Evolutionary conservation across 2,888 invertebrate species (phyloP).

Genomic region (Papilio gigon): DNA sequence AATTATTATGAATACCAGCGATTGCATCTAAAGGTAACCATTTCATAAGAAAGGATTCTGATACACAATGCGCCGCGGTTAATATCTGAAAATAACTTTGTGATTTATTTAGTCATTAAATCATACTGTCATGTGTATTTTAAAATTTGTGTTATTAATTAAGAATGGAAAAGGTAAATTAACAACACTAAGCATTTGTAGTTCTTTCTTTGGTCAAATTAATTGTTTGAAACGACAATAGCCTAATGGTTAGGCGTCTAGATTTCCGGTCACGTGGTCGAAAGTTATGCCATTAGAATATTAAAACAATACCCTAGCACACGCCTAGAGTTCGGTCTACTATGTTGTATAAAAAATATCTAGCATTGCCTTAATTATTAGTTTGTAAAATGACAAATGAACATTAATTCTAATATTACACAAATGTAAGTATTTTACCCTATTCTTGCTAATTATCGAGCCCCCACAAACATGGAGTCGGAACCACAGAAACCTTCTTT

Average conservation of each 20-base stretch:
- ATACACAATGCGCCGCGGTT: conserved; percentile 75
- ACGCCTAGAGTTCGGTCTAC: no score
- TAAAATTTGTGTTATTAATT: not conserved
- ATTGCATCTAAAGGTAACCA: conserved; percentile 72
- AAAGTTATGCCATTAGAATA: no score
- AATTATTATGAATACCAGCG: conserved; percentile 72
- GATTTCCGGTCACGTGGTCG: no score
- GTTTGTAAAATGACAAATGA: no score
- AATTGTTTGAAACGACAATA: no score
- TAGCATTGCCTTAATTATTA: not conserved
- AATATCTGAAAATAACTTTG: conserved; percentile 57
- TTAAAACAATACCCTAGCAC: no score
- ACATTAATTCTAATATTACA: no score
- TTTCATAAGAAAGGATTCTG: conserved; percentile 62
- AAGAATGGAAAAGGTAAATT: not conserved
- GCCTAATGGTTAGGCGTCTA: no score
- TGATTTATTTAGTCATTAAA: not conserved
- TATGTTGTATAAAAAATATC: no score
- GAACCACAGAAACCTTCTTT: conserved; percentile 65
- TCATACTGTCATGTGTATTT: not conserved
- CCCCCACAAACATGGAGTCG: conserved; percentile 73
- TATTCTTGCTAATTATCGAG: conserved; percentile 51
- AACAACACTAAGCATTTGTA: no score
- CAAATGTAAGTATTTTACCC: conserved; percentile 7
- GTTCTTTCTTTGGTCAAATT: not conserved